These are phyloP conservation scores for Amphiprion percula DNA, from an alignment of 2,113 vertebrate genomes.

Conservation along the genomic window DNA sequence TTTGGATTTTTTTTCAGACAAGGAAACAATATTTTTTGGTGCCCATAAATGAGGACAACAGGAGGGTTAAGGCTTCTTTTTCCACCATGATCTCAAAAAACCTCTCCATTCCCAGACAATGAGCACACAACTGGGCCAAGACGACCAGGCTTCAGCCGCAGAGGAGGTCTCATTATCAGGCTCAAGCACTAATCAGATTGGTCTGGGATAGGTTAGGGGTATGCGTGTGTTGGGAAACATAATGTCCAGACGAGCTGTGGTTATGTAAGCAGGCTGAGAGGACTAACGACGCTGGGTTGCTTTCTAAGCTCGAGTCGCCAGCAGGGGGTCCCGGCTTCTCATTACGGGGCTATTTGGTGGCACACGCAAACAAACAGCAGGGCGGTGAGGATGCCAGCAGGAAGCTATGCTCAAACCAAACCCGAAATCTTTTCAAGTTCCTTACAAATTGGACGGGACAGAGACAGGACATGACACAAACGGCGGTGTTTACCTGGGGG, in stretches of 20 bases:
- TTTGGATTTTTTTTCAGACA: too few species aligned
- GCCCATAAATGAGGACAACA: too few species aligned
- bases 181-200: constrained; percentile 67
- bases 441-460: background rate
- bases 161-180: constrained; percentile 67
- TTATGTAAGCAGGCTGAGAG: constrained; percentile 60
- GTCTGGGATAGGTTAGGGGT: constrained; percentile 52
- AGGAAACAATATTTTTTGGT: too few species aligned
- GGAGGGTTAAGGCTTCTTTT: background rate
- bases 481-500: constrained; percentile 88
- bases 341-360: constrained; percentile 25
- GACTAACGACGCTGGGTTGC: constrained; percentile 49
- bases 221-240: constrained; percentile 47
- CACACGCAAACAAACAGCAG: constrained; percentile 23
- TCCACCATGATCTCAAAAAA: background rate
- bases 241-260: constrained; percentile 47
- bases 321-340: constrained; percentile 38
- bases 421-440: background rate
- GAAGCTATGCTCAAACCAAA: background rate
- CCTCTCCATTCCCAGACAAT: constrained; percentile 45
- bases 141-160: constrained; percentile 35
- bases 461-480: background rate
- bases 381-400: background rate
- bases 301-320: constrained; percentile 16
- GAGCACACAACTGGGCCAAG: constrained; percentile 19